phyloP scores from a whole-genome alignment of 2,888 invertebrate species.

The Lymantria dispar region DNA sequence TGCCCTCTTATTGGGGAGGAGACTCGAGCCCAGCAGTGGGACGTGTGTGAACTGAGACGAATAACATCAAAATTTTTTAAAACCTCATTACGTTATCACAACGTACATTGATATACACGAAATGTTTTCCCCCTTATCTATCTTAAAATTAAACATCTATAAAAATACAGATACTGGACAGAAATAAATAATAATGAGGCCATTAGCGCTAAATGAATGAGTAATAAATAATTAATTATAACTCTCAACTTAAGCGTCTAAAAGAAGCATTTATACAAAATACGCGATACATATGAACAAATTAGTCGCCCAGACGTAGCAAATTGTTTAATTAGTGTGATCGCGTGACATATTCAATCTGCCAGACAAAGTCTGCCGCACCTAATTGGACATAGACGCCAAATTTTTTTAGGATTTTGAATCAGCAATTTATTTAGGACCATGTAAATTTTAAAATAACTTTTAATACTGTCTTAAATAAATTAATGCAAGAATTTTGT shows the following conservation, averaged over 20 bases:
- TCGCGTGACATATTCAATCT: constrained; percentile 38
- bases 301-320: constrained; percentile 35
- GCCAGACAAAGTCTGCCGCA: constrained; percentile 22
- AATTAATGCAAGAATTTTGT: too few species aligned
- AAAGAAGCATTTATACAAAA: constrained; percentile 9
- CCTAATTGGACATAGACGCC: constrained; percentile 35
- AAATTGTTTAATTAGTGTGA: constrained; percentile 36
- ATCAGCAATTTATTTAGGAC: constrained; percentile 2
- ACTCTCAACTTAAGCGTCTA: constrained; percentile 1
- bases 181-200: background rate
- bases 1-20: too few species aligned
- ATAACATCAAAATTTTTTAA: too few species aligned
- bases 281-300: constrained; percentile 20
- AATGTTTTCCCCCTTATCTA: too few species aligned
- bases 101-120: too few species aligned
- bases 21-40: too few species aligned
- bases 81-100: too few species aligned
- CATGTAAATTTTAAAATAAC: too few species aligned
- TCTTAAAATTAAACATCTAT: too few species aligned
- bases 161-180: too few species aligned
- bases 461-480: too few species aligned
- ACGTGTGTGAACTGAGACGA: too few species aligned
- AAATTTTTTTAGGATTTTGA: constrained; percentile 17
- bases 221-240: constrained; percentile 1
- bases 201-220: background rate